These are phyloP conservation scores for Carassius auratus DNA, from an alignment of 2,113 vertebrate species.

Conservation along the genomic window DNA sequence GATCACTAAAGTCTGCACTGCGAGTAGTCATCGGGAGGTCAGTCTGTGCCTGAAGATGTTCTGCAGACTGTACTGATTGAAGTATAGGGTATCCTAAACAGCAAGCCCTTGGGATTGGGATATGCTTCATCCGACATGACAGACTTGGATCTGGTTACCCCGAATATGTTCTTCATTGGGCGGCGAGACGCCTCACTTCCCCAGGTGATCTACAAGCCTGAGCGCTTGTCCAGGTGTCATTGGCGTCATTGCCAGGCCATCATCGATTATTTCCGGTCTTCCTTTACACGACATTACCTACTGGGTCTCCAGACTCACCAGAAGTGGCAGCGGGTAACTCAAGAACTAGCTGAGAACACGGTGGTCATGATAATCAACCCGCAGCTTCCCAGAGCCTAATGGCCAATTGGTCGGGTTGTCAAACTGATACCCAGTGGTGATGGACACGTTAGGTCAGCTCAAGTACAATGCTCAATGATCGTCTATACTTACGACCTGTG, in stretches of 20 bases:
- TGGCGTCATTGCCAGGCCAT: not conserved
- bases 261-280: not conserved
- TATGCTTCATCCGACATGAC: not conserved
- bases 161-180: not conserved
- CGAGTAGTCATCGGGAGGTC: not conserved
- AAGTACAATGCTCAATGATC: no score
- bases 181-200: not conserved
- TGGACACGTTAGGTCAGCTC: no score
- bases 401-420: no score
- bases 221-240: not conserved
- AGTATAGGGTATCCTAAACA: no score
- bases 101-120: no score
- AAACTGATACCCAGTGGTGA: no score
- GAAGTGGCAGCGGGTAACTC: not conserved
- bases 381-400: no score
- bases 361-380: no score
- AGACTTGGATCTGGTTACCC: not conserved
- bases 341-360: not conserved
- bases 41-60: not conserved
- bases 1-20: not conserved
- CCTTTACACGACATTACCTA: not conserved
- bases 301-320: not conserved
- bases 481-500: no score
- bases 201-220: not conserved
- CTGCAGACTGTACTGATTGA: no score